Evolutionary conservation across 2,113 vertebrate genomes (phyloP), one percentile per base, ranked within the genome.

Genomic region (Rhombomys opimus): DNA sequence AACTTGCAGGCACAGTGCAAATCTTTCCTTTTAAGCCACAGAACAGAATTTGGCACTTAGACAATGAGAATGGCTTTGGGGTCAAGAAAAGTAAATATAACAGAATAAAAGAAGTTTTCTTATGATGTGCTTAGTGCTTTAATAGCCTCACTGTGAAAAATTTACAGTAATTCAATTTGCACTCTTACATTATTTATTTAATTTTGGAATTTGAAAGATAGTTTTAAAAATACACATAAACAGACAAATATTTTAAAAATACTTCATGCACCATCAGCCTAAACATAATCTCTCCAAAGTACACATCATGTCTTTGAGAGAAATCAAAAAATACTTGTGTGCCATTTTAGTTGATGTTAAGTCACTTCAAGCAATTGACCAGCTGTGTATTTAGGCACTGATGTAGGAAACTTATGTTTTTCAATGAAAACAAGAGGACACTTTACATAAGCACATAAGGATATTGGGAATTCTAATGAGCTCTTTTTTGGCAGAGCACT

Each of bases 341-440:
- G 35, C 78, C 88, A 78, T 94, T 96, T 4, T 22, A 17, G 75
- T 92, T 91, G 57, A 76, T 52, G 61, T 94, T 63, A 89, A 94
- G 68, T 85, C n/a, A 91, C n/a, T 77, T 72, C 38, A 89, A 94
- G 73, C 65, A 77, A 91, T 73, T 94, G 73, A 72, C 59, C 50
- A 95, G 46, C 54, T 89, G 46, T 84, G 18, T 84, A n/a, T 96
- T 98, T 94, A 90, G 86, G 73, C 61, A 91, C 27, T 63, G 70
- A 96, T 94, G 32, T 92, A 93, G 10, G 92, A 96, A 73, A 94
- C 8, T 70, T 52, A 94, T 76, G 92, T 23, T 93, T 91, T 93
- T 90, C 94, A 97, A 94, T 75, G 61, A 57, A 90, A 97, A 97
- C 93, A 95, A 96, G 81, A 52, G 0, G 87, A 87, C 35, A 54